Evolutionary conservation across 2,113 vertebrate genomes (phyloP).

Genomic region (Thunnus maccoyii): DNA sequence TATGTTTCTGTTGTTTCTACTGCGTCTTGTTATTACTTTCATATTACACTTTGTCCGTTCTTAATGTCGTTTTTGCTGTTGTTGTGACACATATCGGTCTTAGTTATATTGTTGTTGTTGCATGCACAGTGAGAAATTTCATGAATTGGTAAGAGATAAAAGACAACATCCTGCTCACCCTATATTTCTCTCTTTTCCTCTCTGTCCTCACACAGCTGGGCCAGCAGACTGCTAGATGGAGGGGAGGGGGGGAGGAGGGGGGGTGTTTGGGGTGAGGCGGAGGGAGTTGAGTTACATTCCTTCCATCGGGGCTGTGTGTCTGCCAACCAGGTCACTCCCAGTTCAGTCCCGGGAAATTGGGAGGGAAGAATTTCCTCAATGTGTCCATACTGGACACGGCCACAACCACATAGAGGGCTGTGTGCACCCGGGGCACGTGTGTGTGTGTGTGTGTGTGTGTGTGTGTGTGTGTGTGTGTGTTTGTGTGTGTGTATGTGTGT

Average conservation of each 20-base stretch:
- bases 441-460: conserved; percentile 16
- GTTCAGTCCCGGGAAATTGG: conserved; percentile 87
- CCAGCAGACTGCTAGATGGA: conserved; percentile 72
- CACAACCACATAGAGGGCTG: conserved; percentile 57
- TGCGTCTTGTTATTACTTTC: background rate
- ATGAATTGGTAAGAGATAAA: conserved; percentile 29
- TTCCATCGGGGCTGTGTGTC: conserved; percentile 80
- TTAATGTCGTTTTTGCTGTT: background rate
- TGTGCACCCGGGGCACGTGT: conserved; percentile 20
- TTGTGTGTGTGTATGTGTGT: conserved; percentile 18
- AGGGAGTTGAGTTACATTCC: conserved; percentile 87
- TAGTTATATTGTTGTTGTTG: background rate
- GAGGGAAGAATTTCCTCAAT: conserved; percentile 80
- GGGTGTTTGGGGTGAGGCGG: conserved; percentile 42
- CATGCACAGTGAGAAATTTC: background rate
- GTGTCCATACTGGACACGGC: conserved; percentile 69
- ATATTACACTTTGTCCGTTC: background rate
- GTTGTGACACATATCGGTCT: conserved; percentile 3
- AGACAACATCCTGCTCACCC: conserved; percentile 24
- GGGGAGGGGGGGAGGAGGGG: background rate
- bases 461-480: conserved; percentile 37
- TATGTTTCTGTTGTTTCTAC: conserved; percentile 11
- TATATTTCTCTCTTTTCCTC: conserved; percentile 16
- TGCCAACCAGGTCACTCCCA: conserved; percentile 85
- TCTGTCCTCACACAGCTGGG: conserved; percentile 57